Evolutionary conservation across 1,140 invertebrate genomes (phyloP).

Genomic region (Odontomachus brunneus): DNA sequence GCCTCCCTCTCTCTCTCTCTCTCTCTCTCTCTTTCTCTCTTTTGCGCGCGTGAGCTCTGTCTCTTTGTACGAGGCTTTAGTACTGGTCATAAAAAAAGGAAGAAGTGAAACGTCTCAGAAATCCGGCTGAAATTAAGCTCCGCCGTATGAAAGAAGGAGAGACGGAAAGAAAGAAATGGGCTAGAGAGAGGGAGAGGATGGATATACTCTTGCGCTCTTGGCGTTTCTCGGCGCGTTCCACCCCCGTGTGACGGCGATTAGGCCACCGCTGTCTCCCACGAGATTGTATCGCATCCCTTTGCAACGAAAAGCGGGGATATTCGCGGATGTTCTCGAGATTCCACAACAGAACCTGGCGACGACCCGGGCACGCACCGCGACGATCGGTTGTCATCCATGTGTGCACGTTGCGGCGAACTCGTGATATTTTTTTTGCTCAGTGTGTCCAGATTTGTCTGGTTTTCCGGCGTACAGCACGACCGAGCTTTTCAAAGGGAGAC

Average conservation of each 20-base stretch:
- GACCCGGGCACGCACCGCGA: too few relatives aligned
- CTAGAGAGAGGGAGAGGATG: neutral
- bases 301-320: conserved; percentile 36
- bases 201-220: neutral
- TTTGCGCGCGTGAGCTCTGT: conserved; percentile 36
- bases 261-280: conserved; percentile 40
- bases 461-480: too few relatives aligned
- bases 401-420: neutral
- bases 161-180: neutral
- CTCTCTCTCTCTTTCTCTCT: conserved; percentile 31
- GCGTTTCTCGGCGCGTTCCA: neutral
- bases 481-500: too few relatives aligned
- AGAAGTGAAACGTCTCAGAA: conserved; percentile 66
- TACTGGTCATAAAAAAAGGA: conserved; percentile 74
- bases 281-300: conserved; percentile 48
- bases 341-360: neutral
- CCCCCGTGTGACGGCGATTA: conserved; percentile 47
- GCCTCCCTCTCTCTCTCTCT: conserved; percentile 33
- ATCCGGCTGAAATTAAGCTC: conserved; percentile 76
- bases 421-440: neutral
- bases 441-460: neutral
- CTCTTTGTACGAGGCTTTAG: conserved; percentile 68
- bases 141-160: conserved; percentile 59
- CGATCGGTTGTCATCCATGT: neutral
- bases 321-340: conserved; percentile 19